phyloP scores from a whole-genome alignment of 2,888 invertebrate genomes.

The Scelioninae gen. 2 region DNA sequence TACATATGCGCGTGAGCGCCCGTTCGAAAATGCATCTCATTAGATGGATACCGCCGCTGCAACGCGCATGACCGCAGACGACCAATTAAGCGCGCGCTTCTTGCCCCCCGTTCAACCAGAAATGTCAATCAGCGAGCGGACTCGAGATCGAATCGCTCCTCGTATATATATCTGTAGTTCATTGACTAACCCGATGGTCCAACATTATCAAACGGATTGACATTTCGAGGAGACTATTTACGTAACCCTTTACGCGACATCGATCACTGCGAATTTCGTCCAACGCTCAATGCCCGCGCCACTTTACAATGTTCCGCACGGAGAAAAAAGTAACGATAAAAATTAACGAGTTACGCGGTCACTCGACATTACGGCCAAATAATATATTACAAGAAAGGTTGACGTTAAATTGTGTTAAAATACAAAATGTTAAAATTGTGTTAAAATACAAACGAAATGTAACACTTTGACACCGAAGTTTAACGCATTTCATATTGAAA shows the following conservation, averaged over 20 bases:
- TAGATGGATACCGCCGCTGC: constrained; percentile 52
- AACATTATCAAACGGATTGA: constrained; percentile 38
- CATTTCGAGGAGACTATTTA: constrained; percentile 44
- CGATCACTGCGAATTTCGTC: constrained; percentile 32
- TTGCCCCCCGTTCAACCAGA: constrained; percentile 35
- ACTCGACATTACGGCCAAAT: too few relatives aligned
- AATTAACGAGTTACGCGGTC: too few relatives aligned
- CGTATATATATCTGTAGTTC: constrained; percentile 38
- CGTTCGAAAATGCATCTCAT: constrained; percentile 65
- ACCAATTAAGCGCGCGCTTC: constrained; percentile 53
- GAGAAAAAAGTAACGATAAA: too few relatives aligned
- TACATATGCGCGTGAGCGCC: constrained; percentile 57
- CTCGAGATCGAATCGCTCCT: constrained; percentile 33
- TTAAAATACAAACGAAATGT: too few relatives aligned
- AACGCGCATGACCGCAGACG: constrained; percentile 30
- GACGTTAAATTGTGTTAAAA: too few relatives aligned
- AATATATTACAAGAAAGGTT: too few relatives aligned
- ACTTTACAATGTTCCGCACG: too few relatives aligned
- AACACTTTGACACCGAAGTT: too few relatives aligned
- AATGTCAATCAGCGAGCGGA: constrained; percentile 52
- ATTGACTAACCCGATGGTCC: constrained; percentile 33
- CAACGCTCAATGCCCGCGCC: too few relatives aligned
- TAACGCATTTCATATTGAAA: too few relatives aligned
- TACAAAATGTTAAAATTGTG: too few relatives aligned
- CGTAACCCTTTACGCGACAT: constrained; percentile 14